Evolutionary conservation across 2,888 invertebrate species (phyloP), one percentile per base, ranked within the genome.

Genomic region (Campoletis raptor): DNA sequence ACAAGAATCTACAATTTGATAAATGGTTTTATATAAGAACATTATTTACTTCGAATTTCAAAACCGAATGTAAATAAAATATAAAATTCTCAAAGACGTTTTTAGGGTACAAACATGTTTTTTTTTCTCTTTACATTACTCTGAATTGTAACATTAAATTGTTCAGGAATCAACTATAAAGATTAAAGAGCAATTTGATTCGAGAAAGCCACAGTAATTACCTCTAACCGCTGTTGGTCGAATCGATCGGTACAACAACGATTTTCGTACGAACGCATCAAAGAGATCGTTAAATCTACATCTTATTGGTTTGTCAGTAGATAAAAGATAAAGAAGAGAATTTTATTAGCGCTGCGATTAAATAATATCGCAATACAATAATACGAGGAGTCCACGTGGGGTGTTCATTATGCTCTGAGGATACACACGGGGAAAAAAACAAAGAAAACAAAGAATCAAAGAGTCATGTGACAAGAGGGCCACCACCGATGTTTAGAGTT

Each of bases 351-450:
- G 24, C 6, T 36, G 48, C 40, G 42, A 45, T 76, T 76, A 64
- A 76, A 42, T 36, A 66, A 52, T 30, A 45, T 36, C n/a, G 42
- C 36, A 52, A 73, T 42, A 48, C 21, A 45, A 40, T 24, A 69
- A 24, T 24, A 42, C 1, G 7, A 64, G 48, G 57, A 48, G 36
- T 48, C 30, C 48, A 64, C 42, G 30, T 61, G 64, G 24, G 80
- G 61, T 57, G 67, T 67, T 81, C 81, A 15, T 64, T 72, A 52
- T 81, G 48, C 64, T 40, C 37, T 18, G 18, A 70, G n/a, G 40
- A 52, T n/a, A 5, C 30, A 37, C 4, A 18, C 10, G 40, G 6
- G 40, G 30, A 30, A 3, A 30, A 30, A 30, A 30, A 30, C 1
- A 30, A 30, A 30, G 3, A 30, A 30, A 30, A 30, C 30, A 48